Conservation (phyloP, 2,797 vertebrate species). For the Sandelia bainsii region DNA sequence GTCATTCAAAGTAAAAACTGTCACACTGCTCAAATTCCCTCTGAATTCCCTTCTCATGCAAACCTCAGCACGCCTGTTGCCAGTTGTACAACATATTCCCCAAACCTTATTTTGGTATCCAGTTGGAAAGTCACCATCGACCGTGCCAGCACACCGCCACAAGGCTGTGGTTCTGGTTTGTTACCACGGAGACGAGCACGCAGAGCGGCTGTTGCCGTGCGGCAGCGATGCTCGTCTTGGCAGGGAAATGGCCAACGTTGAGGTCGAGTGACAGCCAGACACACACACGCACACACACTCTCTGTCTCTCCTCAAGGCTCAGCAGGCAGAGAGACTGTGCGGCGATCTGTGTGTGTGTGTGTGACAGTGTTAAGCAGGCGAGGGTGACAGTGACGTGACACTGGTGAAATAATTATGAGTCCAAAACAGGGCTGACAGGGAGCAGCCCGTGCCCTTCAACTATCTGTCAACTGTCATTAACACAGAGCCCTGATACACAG, state of each 20-base stretch:
- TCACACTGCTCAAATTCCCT: slow-evolving; percentile 1
- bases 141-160: slow-evolving; percentile 60
- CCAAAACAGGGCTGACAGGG: slow-evolving; percentile 99
- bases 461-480: slow-evolving; percentile 98
- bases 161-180: slow-evolving; percentile 69
- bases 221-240: slow-evolving; percentile 80
- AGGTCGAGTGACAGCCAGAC: slow-evolving; percentile 85
- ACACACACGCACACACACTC: slow-evolving; percentile 35
- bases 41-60: slow-evolving; percentile 16
- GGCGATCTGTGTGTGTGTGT: slow-evolving; percentile 37
- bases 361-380: slow-evolving; percentile 91
- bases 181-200: slow-evolving; percentile 73
- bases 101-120: slow-evolving; percentile 65
- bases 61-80: slow-evolving; percentile 55
- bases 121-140: slow-evolving; percentile 61
- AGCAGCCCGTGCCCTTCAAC: slow-evolving; percentile 98
- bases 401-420: slow-evolving; percentile 99
- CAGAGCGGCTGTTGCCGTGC: slow-evolving; percentile 61
- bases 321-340: slow-evolving; percentile 76
- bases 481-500: slow-evolving; percentile 84
- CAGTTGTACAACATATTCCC: slow-evolving; percentile 54
- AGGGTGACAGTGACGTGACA: slow-evolving; percentile 99
- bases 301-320: slow-evolving; percentile 70
- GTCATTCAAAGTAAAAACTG: slow-evolving; percentile 10
- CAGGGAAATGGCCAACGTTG: slow-evolving; percentile 83